Base-by-base conservation (phyloP, 1,140 invertebrate species). In the Bombus cullumanus region DNA sequence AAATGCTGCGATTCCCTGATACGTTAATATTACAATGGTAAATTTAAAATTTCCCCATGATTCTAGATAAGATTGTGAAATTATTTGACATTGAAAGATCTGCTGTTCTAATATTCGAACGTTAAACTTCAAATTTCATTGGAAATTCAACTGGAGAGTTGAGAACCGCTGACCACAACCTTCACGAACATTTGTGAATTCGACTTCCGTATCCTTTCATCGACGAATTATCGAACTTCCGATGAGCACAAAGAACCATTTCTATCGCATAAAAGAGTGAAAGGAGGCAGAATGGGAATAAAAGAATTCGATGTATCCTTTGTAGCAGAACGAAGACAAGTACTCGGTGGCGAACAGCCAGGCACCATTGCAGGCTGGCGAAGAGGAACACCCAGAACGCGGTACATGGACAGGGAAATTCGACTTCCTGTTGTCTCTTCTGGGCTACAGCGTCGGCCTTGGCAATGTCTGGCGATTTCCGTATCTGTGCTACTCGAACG, bases 401-500 rank as follows among this genome's bases (percentile, higher is more conserved):
- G 97, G 97, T 34, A 97, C 97, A 88, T 98, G 98, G 98, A 97
- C 97, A 15, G 97, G 97, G 76, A 97, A 97, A 90, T 96, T 98
- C 86, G 97, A 98, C 93, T 98, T 98, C 93, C 95, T 98, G n/a
- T 95, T 98, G 64, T 97, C 97, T 5, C 96, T 98, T 73, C 95
- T 98, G 80, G 98, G 97, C n/a, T 97, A 98, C 94, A 98, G 97
- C 76, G 98, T 98, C 66, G 98, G 98, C 8, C 95, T 98, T 62
- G 98, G 98, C 80, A 98, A 98, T 93, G 97, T 98, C 31, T 98
- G 98, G 98, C 94, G 98, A 43, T 97, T 98, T 94, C 97, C 97
- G 1, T 97, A 97, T 92, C 95, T 97, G 3, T 97, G 97, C 92
- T 98, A 98, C 92, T 97, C 97, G 81, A 97, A 98, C 92, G 97